phyloP scores from a whole-genome alignment of 2,797 vertebrate species.

The Philypnodon macrostomus region DNA sequence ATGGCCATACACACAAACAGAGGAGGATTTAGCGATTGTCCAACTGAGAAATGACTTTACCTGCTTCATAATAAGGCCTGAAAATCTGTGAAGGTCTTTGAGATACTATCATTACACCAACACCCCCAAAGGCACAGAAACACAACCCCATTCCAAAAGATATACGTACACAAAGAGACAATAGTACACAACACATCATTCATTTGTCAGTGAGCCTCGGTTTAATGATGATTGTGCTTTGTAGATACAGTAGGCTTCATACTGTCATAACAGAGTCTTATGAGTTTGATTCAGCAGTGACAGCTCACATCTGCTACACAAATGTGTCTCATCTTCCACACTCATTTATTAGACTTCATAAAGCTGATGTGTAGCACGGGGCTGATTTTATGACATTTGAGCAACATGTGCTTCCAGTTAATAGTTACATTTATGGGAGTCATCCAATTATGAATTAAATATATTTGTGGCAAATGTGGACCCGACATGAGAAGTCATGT shows the following conservation, averaged over 20 bases:
- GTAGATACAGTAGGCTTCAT: constrained; percentile 25
- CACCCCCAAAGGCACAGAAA: constrained; percentile 65
- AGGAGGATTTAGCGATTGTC: constrained; percentile 76
- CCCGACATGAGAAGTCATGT: no score
- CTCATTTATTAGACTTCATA: neutral
- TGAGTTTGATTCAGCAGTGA: constrained; percentile 23
- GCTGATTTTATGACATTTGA: neutral
- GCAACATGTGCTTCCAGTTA: constrained; percentile 5
- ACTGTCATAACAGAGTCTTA: constrained; percentile 25
- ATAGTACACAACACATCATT: constrained; percentile 43
- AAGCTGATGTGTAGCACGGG: neutral
- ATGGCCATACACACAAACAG: constrained; percentile 39
- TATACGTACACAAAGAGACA: constrained; percentile 52
- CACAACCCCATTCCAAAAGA: constrained; percentile 50
- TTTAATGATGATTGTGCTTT: constrained; percentile 42
- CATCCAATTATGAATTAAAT: neutral
- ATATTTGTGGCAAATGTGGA: neutral
- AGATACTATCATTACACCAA: constrained; percentile 87
- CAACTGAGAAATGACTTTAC: constrained; percentile 90
- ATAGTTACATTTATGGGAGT: constrained; percentile 12
- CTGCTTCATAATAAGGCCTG: constrained; percentile 91
- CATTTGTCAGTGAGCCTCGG: constrained; percentile 17
- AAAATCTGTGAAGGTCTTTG: constrained; percentile 91
- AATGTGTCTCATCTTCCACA: constrained; percentile 21
- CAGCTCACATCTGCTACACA: constrained; percentile 39